These are phyloP conservation scores for Nipponacmea schrenckii DNA, from an alignment of 2,888 invertebrate species.

Conservation along the genomic window DNA sequence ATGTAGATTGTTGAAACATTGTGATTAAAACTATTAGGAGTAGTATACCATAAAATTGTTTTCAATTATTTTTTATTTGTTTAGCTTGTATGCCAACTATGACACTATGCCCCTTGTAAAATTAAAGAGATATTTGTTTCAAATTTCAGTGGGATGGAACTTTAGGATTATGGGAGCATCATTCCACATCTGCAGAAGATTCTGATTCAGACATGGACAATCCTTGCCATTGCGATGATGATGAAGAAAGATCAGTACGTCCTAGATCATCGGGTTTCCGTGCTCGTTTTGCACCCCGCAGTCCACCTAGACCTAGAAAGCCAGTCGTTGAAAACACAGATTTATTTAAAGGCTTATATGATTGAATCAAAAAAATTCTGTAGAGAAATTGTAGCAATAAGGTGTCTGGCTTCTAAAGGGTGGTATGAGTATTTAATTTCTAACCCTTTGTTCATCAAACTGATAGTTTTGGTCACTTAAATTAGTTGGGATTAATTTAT, in stretches of 20 bases:
- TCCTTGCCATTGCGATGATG: slow-evolving; percentile 3
- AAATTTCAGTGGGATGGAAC: slow-evolving; percentile 67
- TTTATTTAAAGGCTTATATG: background rate
- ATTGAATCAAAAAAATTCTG: background rate
- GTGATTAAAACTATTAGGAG: no score
- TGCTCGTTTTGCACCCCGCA: background rate
- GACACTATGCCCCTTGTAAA: background rate
- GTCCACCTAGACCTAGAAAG: background rate
- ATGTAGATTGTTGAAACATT: no score
- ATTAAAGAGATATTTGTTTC: background rate
- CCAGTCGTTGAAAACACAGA: background rate
- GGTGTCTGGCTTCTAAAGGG: no score
- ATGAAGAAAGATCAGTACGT: background rate
- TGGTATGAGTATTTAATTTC: no score
- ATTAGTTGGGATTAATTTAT: no score
- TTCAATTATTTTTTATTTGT: no score
- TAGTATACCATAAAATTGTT: no score
- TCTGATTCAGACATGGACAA: background rate
- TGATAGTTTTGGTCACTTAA: no score
- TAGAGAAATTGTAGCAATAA: no score
- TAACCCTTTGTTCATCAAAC: no score
- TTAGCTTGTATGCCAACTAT: background rate
- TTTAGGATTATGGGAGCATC: slow-evolving; percentile 65
- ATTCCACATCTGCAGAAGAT: slow-evolving; percentile 24
- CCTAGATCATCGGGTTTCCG: background rate